Conservation (phyloP, 2,113 vertebrate species). For the Corythornis cristatus region DNA sequence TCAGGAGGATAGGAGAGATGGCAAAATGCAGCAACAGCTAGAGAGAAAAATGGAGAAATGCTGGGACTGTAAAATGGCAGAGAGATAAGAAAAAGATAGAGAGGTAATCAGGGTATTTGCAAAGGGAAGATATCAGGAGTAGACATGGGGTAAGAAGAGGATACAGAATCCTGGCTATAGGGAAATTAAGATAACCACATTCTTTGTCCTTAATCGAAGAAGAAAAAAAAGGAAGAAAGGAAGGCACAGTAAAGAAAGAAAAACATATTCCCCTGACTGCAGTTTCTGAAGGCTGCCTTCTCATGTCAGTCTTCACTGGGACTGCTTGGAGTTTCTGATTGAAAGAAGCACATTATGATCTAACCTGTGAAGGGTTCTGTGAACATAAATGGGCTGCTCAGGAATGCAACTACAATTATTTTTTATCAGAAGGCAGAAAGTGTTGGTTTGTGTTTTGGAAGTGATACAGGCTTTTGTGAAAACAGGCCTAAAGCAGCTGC, state of each 20-base stretch:
- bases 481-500: background rate
- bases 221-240: background rate
- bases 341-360: background rate
- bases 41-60: background rate
- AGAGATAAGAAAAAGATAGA: background rate
- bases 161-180: background rate
- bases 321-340: background rate
- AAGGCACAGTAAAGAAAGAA: background rate
- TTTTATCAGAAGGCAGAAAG: background rate
- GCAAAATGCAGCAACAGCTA: background rate
- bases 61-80: background rate
- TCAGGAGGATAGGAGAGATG: background rate
- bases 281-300: background rate
- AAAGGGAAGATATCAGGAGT: background rate
- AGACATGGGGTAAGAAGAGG: background rate
- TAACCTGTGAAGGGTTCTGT: background rate
- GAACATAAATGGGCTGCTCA: background rate
- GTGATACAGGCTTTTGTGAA: background rate
- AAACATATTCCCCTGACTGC: background rate
- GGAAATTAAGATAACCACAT: background rate
- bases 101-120: background rate
- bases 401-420: background rate
- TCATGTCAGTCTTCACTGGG: background rate
- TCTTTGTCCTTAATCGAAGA: background rate
- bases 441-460: background rate